phyloP scores from a whole-genome alignment of 1,140 invertebrate genomes.

The Apis laboriosa region DNA sequence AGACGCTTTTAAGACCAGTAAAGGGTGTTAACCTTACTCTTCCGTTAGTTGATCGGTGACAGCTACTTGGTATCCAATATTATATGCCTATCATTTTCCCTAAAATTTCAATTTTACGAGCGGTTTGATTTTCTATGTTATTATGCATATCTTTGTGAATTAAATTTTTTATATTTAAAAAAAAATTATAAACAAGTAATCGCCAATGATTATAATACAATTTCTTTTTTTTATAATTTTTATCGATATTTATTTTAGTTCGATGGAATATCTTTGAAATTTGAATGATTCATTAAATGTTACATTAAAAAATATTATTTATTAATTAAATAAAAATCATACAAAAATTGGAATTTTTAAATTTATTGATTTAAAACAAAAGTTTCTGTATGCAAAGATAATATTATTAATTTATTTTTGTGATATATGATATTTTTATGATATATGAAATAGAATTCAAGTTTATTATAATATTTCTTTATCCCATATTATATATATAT shows the following conservation, averaged over 20 bases:
- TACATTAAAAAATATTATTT: too few species aligned
- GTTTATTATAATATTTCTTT: too few species aligned
- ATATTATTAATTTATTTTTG: too few species aligned
- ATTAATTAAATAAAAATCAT: too few species aligned
- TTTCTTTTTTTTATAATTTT: too few species aligned
- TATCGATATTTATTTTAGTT: neutral
- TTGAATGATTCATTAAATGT: neutral
- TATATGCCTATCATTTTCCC: constrained; percentile 48
- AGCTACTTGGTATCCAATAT: constrained; percentile 46
- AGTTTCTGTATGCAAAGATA: too few species aligned
- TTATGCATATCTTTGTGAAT: neutral
- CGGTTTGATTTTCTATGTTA: constrained; percentile 9
- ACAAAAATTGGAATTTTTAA: too few species aligned
- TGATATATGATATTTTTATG: too few species aligned
- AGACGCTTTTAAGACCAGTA: constrained; percentile 53
- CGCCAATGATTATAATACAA: too few species aligned
- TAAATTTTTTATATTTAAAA: neutral
- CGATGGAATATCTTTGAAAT: neutral
- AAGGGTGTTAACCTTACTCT: constrained; percentile 66
- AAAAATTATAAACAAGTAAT: neutral
- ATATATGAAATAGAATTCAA: too few species aligned
- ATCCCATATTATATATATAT: too few species aligned
- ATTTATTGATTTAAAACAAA: too few species aligned
- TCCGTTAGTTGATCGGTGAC: constrained; percentile 51
- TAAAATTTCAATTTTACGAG: constrained; percentile 63